Evolutionary conservation across 2,888 invertebrate species (phyloP), one percentile per base, ranked within the genome.

Genomic region (Sarcophaga subvicina): DNA sequence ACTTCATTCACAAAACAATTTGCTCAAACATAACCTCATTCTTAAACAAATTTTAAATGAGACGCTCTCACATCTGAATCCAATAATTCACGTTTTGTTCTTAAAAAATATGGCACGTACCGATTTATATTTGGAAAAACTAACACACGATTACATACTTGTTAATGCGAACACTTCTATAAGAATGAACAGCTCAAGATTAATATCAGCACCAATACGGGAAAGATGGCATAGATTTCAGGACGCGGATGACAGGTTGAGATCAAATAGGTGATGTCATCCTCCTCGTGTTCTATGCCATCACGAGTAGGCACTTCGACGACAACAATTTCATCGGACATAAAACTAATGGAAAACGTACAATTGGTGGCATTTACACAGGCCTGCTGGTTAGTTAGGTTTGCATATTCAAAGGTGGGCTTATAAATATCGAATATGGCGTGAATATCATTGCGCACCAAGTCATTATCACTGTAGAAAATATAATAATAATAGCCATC

Each of bases 401-500:
- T 93, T 62, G 96, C 95, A 92, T 96, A 97, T 91, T 96, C 96
- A 93, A 97, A 97, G 88, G 97, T 96, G 17, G 97, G 97, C 90
- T 97, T 97, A 90, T 96, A 96, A 91, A 98, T 97, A 93, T 97
- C 96, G 92, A 98, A 97, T 87, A 97, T 95, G 8, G 96, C 97
- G 93, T 97, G 96, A 90, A 98, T 96, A 91, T 97, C 96, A 93
- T 97, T 98, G 71, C 94, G 95, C 12, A 96, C 95, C 89, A 96
- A 94, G 92, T 97, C 97, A 93, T 97, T 97, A 92, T 98, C 97
- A 90, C 97, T 97, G 91, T 97, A 97, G 93, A 98, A 97, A 89
- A 98, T 97, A 90, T 97, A 98, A 93, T 98, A 98, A 92, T 97
- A 98, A 93, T 97, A 97, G 10, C 97, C 97, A 91, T 97, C 96